Evolutionary conservation across 2,888 invertebrate genomes (phyloP), one percentile per base, ranked within the genome.

Genomic region (Cantharis rustica): DNA sequence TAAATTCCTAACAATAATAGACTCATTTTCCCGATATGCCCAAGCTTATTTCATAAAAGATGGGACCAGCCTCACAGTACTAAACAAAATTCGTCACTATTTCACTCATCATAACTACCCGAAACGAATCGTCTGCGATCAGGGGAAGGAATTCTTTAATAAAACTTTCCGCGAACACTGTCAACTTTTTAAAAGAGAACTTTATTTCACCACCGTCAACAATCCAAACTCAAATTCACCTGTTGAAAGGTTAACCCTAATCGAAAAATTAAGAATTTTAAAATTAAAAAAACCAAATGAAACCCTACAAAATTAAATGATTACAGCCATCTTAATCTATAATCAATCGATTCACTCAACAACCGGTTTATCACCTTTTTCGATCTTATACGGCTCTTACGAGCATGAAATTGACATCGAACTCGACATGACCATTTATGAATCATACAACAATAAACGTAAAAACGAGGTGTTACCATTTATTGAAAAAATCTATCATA

Each of bases 341-440:
- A 70, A 70, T 16, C 70, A 70, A 17, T 61, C 70, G 3, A 70
- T 62, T 61, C 61, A 70, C n/a, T 70, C 70, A 17, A 23, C 70
- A 11, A 70, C 70, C 3, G 61, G 61, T 4, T 61, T 61, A n/a
- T 61, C 61, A 61, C 61, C 61, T 2, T 61, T 61, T 10, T 15
- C 13, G 3, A 4, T 61, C 13, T 15, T 61, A 3, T 61, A 61
- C 15, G 61, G 61, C 9, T 15, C 61, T 2, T 61, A 61, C 15
- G 10, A 61, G 15, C 13, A 61, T 2, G n/a, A 61, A 61, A 31
- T 10, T 31, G 10, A 10, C 9, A 61, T 61, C 3, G 10, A 61
- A n/a, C 10, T 10, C 5, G 61, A 61, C 15, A 61, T 61, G 61
- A 61, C 61, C 3, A 61, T 61, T 61, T 61, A 61, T 7, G 61